phyloP scores from a whole-genome alignment of 2,113 vertebrate species.

The Ammodytes marinus region DNA sequence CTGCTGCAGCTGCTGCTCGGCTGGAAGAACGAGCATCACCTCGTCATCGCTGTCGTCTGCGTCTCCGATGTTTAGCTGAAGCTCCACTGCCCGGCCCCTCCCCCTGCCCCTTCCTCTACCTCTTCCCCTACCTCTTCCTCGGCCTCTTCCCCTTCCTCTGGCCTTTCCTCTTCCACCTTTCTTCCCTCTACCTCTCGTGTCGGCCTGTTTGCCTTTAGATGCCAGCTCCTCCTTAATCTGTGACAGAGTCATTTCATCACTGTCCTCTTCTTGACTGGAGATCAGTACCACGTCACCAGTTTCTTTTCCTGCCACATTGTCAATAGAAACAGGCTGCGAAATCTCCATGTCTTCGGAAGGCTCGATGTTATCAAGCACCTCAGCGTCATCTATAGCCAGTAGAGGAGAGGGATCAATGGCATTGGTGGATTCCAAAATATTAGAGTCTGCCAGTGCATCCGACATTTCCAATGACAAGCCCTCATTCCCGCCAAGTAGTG shows the following conservation, averaged over 20 bases:
- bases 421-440: slow-evolving; percentile 42
- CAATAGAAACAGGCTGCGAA: slow-evolving; percentile 1
- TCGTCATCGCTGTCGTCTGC: slow-evolving; percentile 71
- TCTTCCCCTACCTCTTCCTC: slow-evolving; percentile 62
- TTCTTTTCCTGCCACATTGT: slow-evolving; percentile 15
- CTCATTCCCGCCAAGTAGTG: slow-evolving; percentile 74
- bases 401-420: neutral
- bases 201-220: slow-evolving; percentile 52
- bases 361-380: slow-evolving; percentile 30
- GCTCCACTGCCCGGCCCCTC: slow-evolving; percentile 65
- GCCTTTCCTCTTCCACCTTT: slow-evolving; percentile 69
- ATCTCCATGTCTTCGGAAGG: slow-evolving; percentile 26
- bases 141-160: slow-evolving; percentile 57
- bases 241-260: slow-evolving; percentile 85
- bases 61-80: slow-evolving; percentile 53
- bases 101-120: slow-evolving; percentile 70
- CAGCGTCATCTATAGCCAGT: slow-evolving; percentile 36
- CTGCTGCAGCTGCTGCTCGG: slow-evolving; percentile 58
- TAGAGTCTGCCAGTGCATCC: slow-evolving; percentile 34
- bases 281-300: slow-evolving; percentile 56
- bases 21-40: slow-evolving; percentile 48
- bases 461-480: slow-evolving; percentile 61
- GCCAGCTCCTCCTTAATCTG: slow-evolving; percentile 84
- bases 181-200: slow-evolving; percentile 44
- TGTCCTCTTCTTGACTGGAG: slow-evolving; percentile 82